A percentile compares a stretch with the other conserved stretches of the same genome.
Evolutionary conservation across 2,113 vertebrate genomes (phyloP).

Genomic region (Hypanus sabinus): DNA sequence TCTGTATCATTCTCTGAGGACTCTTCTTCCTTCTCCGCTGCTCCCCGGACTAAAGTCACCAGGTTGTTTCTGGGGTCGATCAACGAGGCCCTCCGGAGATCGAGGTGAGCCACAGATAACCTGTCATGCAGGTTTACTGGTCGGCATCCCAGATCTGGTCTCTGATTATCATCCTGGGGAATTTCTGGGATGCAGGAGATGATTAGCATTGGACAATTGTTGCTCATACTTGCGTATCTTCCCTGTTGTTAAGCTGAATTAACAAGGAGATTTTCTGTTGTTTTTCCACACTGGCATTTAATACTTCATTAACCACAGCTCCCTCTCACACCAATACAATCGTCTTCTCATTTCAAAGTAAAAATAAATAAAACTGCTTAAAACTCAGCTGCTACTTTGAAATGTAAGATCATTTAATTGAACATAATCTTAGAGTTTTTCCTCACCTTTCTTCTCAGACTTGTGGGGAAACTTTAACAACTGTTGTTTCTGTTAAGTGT

Average conservation of each 20-base stretch:
- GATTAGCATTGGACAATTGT: background rate
- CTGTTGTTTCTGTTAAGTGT: constrained; percentile 4
- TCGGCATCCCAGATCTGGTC: background rate
- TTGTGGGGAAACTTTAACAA: too few relatives aligned
- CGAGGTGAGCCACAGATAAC: constrained; percentile 11
- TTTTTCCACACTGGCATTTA: background rate
- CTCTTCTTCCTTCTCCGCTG: background rate
- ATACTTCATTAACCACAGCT: background rate
- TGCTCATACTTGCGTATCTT: background rate
- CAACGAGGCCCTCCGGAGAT: background rate
- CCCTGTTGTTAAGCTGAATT: background rate
- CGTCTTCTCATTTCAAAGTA: background rate
- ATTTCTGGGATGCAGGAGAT: background rate
- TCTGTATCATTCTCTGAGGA: background rate
- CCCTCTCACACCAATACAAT: background rate
- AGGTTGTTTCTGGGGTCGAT: background rate
- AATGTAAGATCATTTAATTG: too few relatives aligned
- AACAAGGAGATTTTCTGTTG: background rate
- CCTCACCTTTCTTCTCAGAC: background rate
- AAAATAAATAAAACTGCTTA: background rate
- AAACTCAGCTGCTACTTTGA: too few relatives aligned
- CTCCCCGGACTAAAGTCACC: background rate
- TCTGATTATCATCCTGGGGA: too few relatives aligned
- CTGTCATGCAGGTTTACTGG: background rate
- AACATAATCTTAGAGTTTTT: background rate